These are phyloP conservation scores for Phoxinus dragarum DNA, from an alignment of 2,797 vertebrate species.

Conservation along the genomic window DNA sequence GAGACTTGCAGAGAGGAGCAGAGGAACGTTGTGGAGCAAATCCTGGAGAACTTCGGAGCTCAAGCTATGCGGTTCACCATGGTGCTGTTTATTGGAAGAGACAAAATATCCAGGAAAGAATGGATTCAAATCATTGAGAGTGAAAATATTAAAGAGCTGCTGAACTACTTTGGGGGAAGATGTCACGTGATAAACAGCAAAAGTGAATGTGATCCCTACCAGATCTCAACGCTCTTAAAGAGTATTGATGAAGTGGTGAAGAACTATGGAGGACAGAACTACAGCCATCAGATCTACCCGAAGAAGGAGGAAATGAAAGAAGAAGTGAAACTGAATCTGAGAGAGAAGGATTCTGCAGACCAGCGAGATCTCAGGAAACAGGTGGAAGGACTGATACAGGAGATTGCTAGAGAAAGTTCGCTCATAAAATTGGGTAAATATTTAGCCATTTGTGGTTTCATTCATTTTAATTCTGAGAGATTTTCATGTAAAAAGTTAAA, in stretches of 20 bases:
- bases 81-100: no score
- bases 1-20: no score
- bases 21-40: no score
- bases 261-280: constrained; percentile 17
- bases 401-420: not conserved
- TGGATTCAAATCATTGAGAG: no score
- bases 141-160: no score
- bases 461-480: not conserved
- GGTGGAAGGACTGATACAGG: not conserved
- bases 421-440: not conserved
- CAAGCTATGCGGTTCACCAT: no score
- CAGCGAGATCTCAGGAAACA: not conserved
- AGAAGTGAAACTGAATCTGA: not conserved
- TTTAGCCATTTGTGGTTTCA: not conserved
- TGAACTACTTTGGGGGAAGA: not conserved
- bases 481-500: not conserved
- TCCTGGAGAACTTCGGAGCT: no score
- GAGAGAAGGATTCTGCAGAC: not conserved
- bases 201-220: not conserved
- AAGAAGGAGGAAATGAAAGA: no score
- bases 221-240: constrained; percentile 33
- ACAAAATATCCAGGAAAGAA: no score
- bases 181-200: constrained; percentile 36
- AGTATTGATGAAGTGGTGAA: constrained; percentile 5
- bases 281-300: not conserved